phyloP scores from a whole-genome alignment of 2,888 invertebrate species.

The Eurytoma californica region DNA sequence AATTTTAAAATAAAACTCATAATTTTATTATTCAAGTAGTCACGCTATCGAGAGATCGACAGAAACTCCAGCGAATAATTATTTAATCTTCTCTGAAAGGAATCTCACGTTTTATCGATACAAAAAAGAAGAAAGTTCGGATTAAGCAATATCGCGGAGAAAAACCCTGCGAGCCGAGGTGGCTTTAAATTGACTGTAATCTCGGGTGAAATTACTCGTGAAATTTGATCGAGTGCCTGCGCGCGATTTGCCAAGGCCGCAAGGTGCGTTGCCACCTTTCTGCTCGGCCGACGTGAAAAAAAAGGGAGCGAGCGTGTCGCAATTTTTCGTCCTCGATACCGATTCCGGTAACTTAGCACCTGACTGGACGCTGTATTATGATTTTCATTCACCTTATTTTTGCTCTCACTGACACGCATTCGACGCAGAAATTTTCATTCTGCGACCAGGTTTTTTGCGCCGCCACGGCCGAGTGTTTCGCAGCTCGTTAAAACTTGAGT shows the following conservation, averaged over 20 bases:
- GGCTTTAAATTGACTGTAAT: conserved; percentile 39
- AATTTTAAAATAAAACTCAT: no score
- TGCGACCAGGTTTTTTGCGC: not conserved
- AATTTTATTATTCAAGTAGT: no score
- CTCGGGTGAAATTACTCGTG: conserved; percentile 53
- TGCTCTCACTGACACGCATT: not conserved
- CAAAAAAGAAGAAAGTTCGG: not conserved
- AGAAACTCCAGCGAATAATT: no score
- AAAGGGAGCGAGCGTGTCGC: conserved; percentile 17
- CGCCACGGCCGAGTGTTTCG: not conserved
- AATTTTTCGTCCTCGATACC: conserved; percentile 51
- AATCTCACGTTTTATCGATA: no score
- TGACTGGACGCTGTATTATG: not conserved
- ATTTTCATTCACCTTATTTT: conserved; percentile 20
- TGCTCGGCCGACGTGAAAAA: conserved; percentile 4
- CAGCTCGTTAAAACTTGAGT: not conserved
- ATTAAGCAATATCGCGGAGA: conserved; percentile 19
- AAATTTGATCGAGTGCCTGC: conserved; percentile 53
- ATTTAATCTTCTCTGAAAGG: no score
- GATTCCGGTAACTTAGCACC: conserved; percentile 48
- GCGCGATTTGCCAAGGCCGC: conserved; percentile 46
- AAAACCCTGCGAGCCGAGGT: not conserved
- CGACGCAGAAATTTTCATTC: not conserved
- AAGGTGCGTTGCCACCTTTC: conserved; percentile 38
- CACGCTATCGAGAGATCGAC: no score